Evolutionary conservation across 2,797 vertebrate genomes (phyloP), one percentile per base, ranked within the genome.

Genomic region (Champsocephalus gunnari): DNA sequence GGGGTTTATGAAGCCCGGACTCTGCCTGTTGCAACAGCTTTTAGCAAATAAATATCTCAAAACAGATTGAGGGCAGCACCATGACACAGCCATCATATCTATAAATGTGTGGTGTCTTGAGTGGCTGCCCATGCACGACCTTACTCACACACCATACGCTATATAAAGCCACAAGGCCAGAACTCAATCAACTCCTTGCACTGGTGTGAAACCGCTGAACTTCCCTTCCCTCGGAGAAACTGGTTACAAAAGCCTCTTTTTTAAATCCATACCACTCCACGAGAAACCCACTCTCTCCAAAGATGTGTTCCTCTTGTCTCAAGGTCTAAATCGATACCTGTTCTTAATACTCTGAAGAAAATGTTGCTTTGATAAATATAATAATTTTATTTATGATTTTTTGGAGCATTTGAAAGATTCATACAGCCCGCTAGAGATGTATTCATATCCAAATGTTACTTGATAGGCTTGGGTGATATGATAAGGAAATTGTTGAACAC

Each of bases 51-150:
- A 51, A 64, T 63, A 66, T 71, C 41, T 67, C 43, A n/a, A 11
- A 70, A 9, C 61, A 73, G 58, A 57, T 67, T 17, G 56, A 66
- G 16, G 58, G 54, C 56, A 49, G 50, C 66, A 5, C 53, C 17
- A 11, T 32, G 59, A 58, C 71, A 50, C 80, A 21, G 63, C 12
- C 71, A 17, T 70, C 53, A 51, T 51, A 59, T 80, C 71, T 80
- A 70, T 65, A 78, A 77, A 80, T 66, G 59, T 38, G 44, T 70
- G 56, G 56, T 32, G 48, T 67, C 49, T 56, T 32, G 47, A 59
- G 44, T 56, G 68, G 69, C 71, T 77, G 64, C 66, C 14, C 66
- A 17, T 38, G 55, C 74, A 58, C 9, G 17, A 34, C 57, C 63
- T 21, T 53, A 11, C 57, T n/a, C 24, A 43, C 57, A n/a, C 9